phyloP scores from a whole-genome alignment of 2,113 vertebrate genomes.

The Syngnathus scovelli region DNA sequence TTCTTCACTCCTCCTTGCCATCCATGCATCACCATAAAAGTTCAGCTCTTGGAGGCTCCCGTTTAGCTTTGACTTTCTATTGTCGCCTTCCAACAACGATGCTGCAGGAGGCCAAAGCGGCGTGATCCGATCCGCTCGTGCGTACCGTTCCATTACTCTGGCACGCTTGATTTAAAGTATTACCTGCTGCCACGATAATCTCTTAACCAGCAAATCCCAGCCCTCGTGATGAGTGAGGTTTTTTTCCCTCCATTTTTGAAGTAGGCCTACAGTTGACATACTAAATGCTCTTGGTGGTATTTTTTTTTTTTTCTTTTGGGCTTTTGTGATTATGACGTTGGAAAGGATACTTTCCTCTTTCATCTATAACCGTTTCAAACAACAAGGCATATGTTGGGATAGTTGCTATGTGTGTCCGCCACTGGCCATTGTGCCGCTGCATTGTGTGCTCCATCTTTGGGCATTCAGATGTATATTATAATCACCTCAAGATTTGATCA shows the following conservation, averaged over 20 bases:
- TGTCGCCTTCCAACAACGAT: neutral
- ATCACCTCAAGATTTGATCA: no score
- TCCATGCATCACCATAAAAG: conserved; percentile 27
- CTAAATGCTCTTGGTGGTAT: neutral
- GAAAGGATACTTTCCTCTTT: no score
- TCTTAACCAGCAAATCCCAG: neutral
- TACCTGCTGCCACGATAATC: neutral
- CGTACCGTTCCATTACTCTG: neutral
- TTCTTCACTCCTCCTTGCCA: conserved; percentile 15
- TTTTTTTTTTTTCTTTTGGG: neutral
- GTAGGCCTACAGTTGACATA: neutral
- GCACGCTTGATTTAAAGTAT: conserved; percentile 1
- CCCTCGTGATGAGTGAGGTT: neutral
- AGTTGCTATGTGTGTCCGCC: no score
- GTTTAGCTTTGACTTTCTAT: neutral
- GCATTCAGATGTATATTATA: no score
- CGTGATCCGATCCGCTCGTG: neutral
- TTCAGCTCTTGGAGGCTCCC: conserved; percentile 4
- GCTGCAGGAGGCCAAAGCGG: neutral
- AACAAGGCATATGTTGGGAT: no score
- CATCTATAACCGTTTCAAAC: no score
- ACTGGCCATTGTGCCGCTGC: no score
- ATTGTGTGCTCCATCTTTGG: no score
- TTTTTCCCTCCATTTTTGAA: neutral
- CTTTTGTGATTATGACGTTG: no score